A percentile compares a stretch with the other conserved stretches of the same genome.
These are phyloP conservation scores for Vespertilio murinus DNA, from an alignment of 2,797 vertebrate species.

Conservation along the genomic window DNA sequence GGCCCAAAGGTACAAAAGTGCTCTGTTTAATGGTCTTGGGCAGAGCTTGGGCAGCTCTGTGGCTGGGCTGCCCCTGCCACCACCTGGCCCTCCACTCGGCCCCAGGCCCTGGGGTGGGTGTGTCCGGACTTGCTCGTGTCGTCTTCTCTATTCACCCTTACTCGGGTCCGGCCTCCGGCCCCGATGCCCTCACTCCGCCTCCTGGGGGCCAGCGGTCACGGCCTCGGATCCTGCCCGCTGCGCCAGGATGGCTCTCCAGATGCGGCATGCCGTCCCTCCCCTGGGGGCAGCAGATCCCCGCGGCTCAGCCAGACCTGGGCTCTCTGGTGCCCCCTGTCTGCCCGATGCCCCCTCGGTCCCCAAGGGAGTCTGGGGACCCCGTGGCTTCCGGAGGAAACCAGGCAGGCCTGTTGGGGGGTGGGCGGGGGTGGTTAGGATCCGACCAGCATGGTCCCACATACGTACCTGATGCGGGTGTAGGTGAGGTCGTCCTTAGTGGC, in stretches of 20 bases:
- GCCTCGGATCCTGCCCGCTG: slow-evolving; percentile 30
- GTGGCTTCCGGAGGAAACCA: slow-evolving; percentile 7
- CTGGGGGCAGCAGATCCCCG: slow-evolving; percentile 78
- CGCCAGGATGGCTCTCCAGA: slow-evolving; percentile 88
- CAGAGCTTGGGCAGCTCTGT: background rate
- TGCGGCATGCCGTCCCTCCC: slow-evolving; percentile 88
- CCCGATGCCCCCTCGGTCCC: background rate
- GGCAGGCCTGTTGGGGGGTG: background rate
- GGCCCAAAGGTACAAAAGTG: background rate
- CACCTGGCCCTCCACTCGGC: background rate
- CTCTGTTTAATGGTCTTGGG: slow-evolving; percentile 45
- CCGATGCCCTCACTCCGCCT: slow-evolving; percentile 47
- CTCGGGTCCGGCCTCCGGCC: background rate
- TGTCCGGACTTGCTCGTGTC: background rate
- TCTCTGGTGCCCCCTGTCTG: background rate
- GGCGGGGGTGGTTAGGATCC: background rate
- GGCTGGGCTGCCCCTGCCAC: background rate
- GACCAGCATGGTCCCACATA: background rate
- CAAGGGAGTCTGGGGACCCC: background rate
- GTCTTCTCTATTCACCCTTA: background rate
- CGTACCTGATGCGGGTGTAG: slow-evolving; percentile 90
- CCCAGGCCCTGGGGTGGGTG: background rate
- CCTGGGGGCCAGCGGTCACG: background rate
- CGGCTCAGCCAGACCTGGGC: background rate
- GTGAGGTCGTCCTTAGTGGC: slow-evolving; percentile 90